These are phyloP conservation scores for Ephydatia muelleri DNA, from an alignment of 37 sponge, comb jelly and placozoan species.

Conservation along the genomic window DNA sequence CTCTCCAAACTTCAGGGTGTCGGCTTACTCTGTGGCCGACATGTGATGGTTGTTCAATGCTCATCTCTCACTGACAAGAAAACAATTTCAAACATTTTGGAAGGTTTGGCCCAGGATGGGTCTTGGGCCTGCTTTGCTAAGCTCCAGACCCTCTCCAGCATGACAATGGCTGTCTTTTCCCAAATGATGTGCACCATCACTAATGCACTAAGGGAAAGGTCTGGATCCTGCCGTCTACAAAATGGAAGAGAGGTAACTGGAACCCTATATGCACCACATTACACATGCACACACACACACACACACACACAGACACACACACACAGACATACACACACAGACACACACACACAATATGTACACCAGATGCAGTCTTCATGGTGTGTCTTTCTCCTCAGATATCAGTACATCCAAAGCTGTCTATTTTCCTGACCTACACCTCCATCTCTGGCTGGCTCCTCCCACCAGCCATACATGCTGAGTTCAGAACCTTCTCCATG, in stretches of 20 bases:
- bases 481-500: slow-evolving; percentile 76
- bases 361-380: no score
- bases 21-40: slow-evolving; percentile 57
- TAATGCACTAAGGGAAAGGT: slow-evolving; percentile 39
- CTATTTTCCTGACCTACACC: slow-evolving; percentile 36
- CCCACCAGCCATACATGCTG: slow-evolving; percentile 50
- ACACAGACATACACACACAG: no score
- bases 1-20: slow-evolving; percentile 37
- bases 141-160: slow-evolving; percentile 28
- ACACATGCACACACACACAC: no score
- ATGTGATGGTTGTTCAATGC: slow-evolving; percentile 47
- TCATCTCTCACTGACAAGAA: slow-evolving; percentile 27
- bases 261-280: no score
- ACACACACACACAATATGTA: no score
- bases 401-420: slow-evolving; percentile 12
- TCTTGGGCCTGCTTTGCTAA: slow-evolving; percentile 78
- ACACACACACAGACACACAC: no score
- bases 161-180: slow-evolving; percentile 57
- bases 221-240: slow-evolving; percentile 16
- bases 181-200: slow-evolving; percentile 62
- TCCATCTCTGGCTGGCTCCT: slow-evolving; percentile 34
- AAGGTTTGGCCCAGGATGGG: slow-evolving; percentile 73
- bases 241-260: slow-evolving; percentile 59
- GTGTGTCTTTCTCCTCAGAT: slow-evolving; percentile 9
- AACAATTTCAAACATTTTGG: slow-evolving; percentile 35